Evolutionary conservation across 2,113 vertebrate genomes (phyloP).

Genomic region (Eurystomus gularis): DNA sequence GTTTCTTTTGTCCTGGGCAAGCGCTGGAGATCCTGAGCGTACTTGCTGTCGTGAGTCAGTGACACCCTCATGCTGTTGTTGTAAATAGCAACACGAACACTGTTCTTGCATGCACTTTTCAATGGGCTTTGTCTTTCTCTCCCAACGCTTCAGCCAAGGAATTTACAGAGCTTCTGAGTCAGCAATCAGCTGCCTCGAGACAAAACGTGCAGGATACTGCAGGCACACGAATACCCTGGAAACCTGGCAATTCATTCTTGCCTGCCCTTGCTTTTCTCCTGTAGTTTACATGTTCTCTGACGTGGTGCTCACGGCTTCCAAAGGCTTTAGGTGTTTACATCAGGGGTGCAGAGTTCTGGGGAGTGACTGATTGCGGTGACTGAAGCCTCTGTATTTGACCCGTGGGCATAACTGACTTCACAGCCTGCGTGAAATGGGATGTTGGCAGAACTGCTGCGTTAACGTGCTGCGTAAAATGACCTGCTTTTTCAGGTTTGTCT

Average conservation of each 20-base stretch:
- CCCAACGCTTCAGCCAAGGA: constrained; percentile 25
- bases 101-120: constrained; percentile 30
- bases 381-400: not conserved
- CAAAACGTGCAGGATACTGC: constrained; percentile 46
- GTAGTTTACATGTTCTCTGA: constrained; percentile 16
- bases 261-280: constrained; percentile 19
- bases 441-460: not conserved
- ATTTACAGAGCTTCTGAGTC: constrained; percentile 62
- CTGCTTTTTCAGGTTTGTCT: not conserved
- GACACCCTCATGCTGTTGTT: constrained; percentile 51
- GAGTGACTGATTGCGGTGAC: constrained; percentile 7
- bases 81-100: constrained; percentile 56
- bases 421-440: not conserved
- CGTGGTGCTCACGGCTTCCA: not conserved
- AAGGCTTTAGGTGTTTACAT: constrained; percentile 23
- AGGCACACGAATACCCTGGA: constrained; percentile 13
- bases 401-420: constrained; percentile 25
- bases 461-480: not conserved
- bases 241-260: constrained; percentile 20
- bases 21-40: constrained; percentile 3
- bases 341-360: constrained; percentile 23
- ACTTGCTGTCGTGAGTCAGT: constrained; percentile 52
- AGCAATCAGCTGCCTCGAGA: constrained; percentile 63
- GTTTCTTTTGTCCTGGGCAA: constrained; percentile 13
- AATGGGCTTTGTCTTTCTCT: constrained; percentile 8